phyloP scores from a whole-genome alignment of 1,140 invertebrate genomes.

The Pararge aegeria region DNA sequence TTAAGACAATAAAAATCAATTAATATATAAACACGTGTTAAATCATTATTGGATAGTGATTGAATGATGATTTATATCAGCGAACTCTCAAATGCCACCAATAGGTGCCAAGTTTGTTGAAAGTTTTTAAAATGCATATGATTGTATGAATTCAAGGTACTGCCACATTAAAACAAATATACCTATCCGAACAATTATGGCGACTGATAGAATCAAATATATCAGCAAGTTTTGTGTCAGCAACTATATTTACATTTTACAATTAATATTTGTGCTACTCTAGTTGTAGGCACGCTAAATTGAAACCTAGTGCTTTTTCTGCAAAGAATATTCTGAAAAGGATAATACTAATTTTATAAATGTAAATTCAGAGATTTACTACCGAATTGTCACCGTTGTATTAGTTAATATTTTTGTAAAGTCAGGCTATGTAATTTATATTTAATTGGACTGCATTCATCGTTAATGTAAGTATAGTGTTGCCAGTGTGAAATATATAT shows the following conservation, averaged over 20 bases:
- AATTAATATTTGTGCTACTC: neutral
- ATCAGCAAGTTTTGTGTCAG: conserved; percentile 1
- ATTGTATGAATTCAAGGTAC: conserved; percentile 17
- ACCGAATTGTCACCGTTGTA: no score
- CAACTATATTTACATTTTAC: neutral
- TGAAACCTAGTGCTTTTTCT: no score
- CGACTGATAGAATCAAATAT: conserved; percentile 27
- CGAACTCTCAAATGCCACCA: no score
- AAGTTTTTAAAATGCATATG: conserved; percentile 12
- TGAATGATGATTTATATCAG: no score
- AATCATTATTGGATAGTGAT: no score
- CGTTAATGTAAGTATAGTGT: neutral
- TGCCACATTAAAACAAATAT: conserved; percentile 19
- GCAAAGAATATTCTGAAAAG: no score
- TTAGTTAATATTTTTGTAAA: no score
- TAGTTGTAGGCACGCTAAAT: no score
- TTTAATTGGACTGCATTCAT: neutral
- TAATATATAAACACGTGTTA: no score
- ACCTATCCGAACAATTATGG: conserved; percentile 19
- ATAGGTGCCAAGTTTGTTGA: conserved; percentile 25
- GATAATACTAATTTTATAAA: neutral
- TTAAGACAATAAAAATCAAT: no score
- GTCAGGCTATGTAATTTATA: no score
- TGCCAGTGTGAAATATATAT: conserved; percentile 10
- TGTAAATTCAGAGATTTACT: no score